Evolutionary conservation across 2,888 invertebrate genomes (phyloP), one percentile per base, ranked within the genome.

Genomic region (Eurytoma californica): DNA sequence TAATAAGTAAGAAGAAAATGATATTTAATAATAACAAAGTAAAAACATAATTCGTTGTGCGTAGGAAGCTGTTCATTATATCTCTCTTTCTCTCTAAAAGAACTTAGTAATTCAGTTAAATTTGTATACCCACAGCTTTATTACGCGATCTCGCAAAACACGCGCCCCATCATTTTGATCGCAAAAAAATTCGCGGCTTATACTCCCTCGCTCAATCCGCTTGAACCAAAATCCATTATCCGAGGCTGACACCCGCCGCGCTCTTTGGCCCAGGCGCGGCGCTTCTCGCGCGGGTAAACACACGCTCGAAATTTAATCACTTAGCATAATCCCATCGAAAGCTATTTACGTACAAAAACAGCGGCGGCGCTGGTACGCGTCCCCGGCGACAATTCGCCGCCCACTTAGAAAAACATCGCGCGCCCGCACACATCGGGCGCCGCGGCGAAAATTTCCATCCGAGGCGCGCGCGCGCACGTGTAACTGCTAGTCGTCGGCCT

Each of bases 191-290:
- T 72, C 55, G 67, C 47, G n/a, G 39, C 65, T 5, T 51, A n/a
- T 20, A 49, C 66, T 4, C 57, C 24, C 13, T 7, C 60, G 61
- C 58, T 53, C 49, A 1, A 18, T 58, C 30, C 49, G 0, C 24
- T 16, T 20, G 55, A 4, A 30, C 18, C 53, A 68, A 78, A 72
- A 72, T 78, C 67, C 78, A 78, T 72, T 78, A 73, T 63, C 68
- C 73, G 9, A 14, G 47, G 16, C 63, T 61, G 78, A 73, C 73
- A 73, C 57, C 49, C 58, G 13, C 47, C 55, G 39, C 53, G 47
- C 63, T 9, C 30, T 18, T 12, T 39, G 9, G 39, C 9, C 39
- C 9, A 0, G 9, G 39, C 30, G 14, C 28, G 1, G 18, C 55
- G 63, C 18, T 47, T 53, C 47, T 24, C 39, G n/a, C 20, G 9